These are phyloP conservation scores for Scomber scombrus DNA, from an alignment of 2,113 vertebrate genomes.

Conservation along the genomic window DNA sequence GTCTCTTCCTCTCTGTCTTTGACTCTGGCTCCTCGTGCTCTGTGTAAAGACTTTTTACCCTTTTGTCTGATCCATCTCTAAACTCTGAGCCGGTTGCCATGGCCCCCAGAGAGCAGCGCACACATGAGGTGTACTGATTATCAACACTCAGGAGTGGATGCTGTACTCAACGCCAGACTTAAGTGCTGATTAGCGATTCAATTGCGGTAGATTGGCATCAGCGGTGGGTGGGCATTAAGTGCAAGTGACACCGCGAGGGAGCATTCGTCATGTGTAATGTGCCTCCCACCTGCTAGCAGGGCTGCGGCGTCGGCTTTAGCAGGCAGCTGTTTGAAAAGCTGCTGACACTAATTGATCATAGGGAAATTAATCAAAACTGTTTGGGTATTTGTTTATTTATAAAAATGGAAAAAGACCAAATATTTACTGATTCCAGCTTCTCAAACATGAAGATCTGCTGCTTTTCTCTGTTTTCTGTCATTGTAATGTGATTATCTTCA, in stretches of 20 bases:
- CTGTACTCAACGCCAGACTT: constrained; percentile 37
- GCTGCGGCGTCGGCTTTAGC: constrained; percentile 6
- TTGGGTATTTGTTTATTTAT: not conserved
- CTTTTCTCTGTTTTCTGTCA: not conserved
- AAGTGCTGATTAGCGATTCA: constrained; percentile 69
- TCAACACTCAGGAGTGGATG: constrained; percentile 52
- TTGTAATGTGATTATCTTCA: too few species aligned
- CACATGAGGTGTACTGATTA: constrained; percentile 41
- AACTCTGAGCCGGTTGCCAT: constrained; percentile 41
- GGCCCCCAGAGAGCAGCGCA: constrained; percentile 38
- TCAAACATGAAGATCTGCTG: not conserved
- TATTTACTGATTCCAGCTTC: not conserved
- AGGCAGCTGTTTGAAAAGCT: not conserved
- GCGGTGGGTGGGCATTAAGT: constrained; percentile 53
- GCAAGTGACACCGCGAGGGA: constrained; percentile 51
- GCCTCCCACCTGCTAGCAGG: constrained; percentile 42
- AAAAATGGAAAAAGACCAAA: too few species aligned
- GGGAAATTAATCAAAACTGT: too few species aligned
- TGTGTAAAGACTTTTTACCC: not conserved
- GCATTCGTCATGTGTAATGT: constrained; percentile 24
- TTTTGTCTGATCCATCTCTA: constrained; percentile 28
- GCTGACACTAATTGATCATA: not conserved
- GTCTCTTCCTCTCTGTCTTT: not conserved
- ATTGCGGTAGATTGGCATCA: constrained; percentile 55
- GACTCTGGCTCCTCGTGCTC: not conserved